Evolutionary conservation across 2,797 vertebrate species (phyloP), one percentile per base, ranked within the genome.

Genomic region (Novumbra hubbsi): DNA sequence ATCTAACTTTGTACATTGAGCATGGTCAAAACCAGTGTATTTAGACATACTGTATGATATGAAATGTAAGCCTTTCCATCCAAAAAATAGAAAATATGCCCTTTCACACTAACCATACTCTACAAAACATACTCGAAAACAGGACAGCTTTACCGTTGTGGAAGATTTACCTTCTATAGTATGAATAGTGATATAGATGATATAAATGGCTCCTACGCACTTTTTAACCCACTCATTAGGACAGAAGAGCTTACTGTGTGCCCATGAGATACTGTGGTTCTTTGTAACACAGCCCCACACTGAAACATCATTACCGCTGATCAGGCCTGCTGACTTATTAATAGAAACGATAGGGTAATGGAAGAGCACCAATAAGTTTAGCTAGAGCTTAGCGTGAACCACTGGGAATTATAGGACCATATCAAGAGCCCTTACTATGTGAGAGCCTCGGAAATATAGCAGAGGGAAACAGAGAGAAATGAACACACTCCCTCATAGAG

Each of bases 181-280:
- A 27, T 30, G 34, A 38, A n/a, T n/a, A 6, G 17, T 32, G 1
- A 34, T 66, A 79, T 81, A 79, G 77, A 69, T 32, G 1, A 34
- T 66, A 79, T 81, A 79, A 78, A 69, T 27, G 38, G 73, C 64
- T 78, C 62, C 74, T 38, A 27, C 48, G 78, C 80, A 50, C 55
- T 80, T 83, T 80, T 76, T 68, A 71, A 72, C 45, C 21, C 62
- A 74, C 65, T 49, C 55, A 73, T 75, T 64, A 73, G 62, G 79
- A 80, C 72, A 81, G 70, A 24, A 57, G 81, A 84, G 85, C 81
- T 75, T 71, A 85, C 85, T 86, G 79, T 86, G 80, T 75, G 84
- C 66, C 80, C 68, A 80, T 89, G 87, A 92, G 85, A 84, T 88
- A 79, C 80, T 85, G 79, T 85, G 88, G 88, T 87, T 90, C 85